Conservation (phyloP, 1,140 invertebrate genomes). For the Tetranychus cinnabarinus region DNA sequence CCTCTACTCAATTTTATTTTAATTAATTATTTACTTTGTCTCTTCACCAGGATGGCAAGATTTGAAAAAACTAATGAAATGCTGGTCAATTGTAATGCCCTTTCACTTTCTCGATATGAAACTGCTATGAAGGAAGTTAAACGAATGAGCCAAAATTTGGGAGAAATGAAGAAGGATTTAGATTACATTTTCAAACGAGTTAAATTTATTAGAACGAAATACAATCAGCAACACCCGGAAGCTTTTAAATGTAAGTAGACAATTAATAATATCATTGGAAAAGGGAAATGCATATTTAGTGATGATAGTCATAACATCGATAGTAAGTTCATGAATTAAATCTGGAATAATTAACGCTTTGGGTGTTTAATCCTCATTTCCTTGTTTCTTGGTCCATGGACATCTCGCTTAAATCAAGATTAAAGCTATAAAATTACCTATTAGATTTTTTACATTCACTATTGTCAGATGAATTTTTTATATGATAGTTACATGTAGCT, state of each 20-base stretch:
- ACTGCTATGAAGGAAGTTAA: conserved; percentile 61
- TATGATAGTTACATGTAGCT: too few relatives aligned
- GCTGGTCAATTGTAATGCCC: conserved; percentile 74
- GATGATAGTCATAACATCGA: too few relatives aligned
- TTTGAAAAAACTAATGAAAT: conserved; percentile 96
- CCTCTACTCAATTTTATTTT: too few relatives aligned
- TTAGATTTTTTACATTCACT: too few relatives aligned
- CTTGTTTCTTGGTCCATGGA: too few relatives aligned
- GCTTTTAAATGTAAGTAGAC: not conserved
- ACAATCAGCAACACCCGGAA: not conserved
- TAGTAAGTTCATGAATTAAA: too few relatives aligned
- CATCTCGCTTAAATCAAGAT: too few relatives aligned
- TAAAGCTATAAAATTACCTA: too few relatives aligned
- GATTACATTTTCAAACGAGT: conserved; percentile 25
- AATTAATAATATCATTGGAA: not conserved
- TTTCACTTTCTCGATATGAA: conserved; percentile 54
- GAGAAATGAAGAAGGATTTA: conserved; percentile 35
- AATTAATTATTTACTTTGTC: conserved; percentile 12
- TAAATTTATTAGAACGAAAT: not conserved
- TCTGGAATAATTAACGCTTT: too few relatives aligned
- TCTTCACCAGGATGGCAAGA: conserved; percentile 48
- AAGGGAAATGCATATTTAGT: too few relatives aligned
- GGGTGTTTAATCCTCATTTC: too few relatives aligned
- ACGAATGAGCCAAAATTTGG: conserved; percentile 52
- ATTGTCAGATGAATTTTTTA: too few relatives aligned